Evolutionary conservation across 2,797 vertebrate species (phyloP), one percentile per base, ranked within the genome.

Genomic region (Etheostoma perlongum): DNA sequence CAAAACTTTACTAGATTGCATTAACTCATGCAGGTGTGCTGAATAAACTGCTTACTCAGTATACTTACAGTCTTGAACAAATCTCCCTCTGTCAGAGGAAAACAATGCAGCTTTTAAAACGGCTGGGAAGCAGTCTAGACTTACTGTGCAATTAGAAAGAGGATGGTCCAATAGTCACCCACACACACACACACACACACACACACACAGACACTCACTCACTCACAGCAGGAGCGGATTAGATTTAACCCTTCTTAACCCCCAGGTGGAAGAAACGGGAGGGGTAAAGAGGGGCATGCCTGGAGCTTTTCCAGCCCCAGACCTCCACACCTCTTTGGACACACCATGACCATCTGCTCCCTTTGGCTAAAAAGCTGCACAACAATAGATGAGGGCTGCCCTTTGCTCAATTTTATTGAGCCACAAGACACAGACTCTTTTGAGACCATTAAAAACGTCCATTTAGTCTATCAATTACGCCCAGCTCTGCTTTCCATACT

Each of bases 211-310:
- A 61, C 27, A 86, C 52, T 72, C 23, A 72, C 25, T 70, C 54
- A 61, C 27, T 71, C 61, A 79, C 72, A 86, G 72, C 48, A 47
- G 79, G 83, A 72, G 78, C 51, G 53, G 88, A 91, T 92, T 90
- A 89, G 75, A 73, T 89, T 91, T 88, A 91, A 92, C 91, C 91
- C 89, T 81, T 88, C 82, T 91, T 91, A 91, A 92, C 92, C 91
- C 57, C 67, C 36, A 90, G 78, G 76, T 88, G 83, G 85, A 82
- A 67, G 58, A 59, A 63, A 52, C 69, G 74, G 65, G 60, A 70
- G 44, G 60, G 48, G 49, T 30, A 10, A 18, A 51, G 70, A 58
- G 59, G 69, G 67, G 6, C 53, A 30, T 46, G 79, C 57, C 76
- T 87, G 84, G 76, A 81, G 68, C 82, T 63, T 53, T 30, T 79